Base-by-base conservation (phyloP, 1,140 invertebrate genomes). In the Rhizoglyphus robini region DNA sequence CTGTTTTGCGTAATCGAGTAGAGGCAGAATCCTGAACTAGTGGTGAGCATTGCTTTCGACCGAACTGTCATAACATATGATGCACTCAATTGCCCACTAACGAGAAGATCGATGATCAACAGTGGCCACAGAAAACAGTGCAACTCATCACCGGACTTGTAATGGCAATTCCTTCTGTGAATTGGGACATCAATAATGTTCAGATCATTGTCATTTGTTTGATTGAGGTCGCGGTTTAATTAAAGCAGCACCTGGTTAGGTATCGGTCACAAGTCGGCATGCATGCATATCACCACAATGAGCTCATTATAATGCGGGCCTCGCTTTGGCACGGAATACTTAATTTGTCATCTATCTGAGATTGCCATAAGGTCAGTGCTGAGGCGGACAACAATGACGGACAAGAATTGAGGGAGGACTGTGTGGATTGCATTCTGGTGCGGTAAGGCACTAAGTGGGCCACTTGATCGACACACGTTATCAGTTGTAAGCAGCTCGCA, bases 1-100 rank as follows among this genome's bases (percentile, higher is more conserved):
- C 51, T 54, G 51, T 54, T 54, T 54, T 54, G 51, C 51, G 51
- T 54, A 54, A 54, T 54, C 51, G 51, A 54, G 51, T 54, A 54
- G 51, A 54, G 51, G 8, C 8, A 5, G 51, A 54, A 54, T 54
- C 36, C 36, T 41, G 20, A 54, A 41, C 8, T 18, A 18, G 18
- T 41, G 36, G 18, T 41, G 36, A 41, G 18, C 36, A 41, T 41
- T 41, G 8, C 36, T 41, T 18, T 18, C 8, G 18, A 41, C 36
- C 36, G 18, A 41, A 41, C 36, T n/a, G n/a, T n/a, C n/a, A n/a
- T n/a, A n/a, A n/a, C n/a, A n/a, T 41, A 41, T 8, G 36, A 41
- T 41, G 36, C 36, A 41, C 36, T 8, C 36, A 41, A 11, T 11
- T 41, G 36, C 8, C 18, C 36, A 41, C 18, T 18, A 41, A 41